A percentile compares a stretch with the other conserved stretches of the same genome.
Evolutionary conservation across 2,797 vertebrate species (phyloP).

Genomic region (Peromyscus aztecus): DNA sequence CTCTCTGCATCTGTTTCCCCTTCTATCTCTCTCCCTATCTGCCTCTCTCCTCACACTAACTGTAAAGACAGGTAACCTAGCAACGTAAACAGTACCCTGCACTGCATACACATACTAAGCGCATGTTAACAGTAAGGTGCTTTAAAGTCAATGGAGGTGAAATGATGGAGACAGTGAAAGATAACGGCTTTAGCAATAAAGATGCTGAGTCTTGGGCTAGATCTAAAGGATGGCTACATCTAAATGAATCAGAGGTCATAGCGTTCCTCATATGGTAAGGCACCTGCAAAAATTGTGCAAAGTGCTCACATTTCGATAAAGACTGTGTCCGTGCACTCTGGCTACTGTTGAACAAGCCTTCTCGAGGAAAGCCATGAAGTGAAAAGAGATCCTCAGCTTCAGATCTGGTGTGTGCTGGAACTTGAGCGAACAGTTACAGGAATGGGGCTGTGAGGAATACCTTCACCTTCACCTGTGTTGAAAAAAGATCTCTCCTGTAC

Average conservation of each 20-base stretch:
- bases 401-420: neutral
- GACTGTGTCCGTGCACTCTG: no score
- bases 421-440: neutral
- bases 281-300: accelerated
- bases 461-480: neutral
- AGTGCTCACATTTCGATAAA: neutral
- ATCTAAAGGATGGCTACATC: neutral
- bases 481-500: neutral
- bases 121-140: neutral
- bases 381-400: neutral
- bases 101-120: neutral
- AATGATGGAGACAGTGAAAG: neutral
- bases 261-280: neutral
- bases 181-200: neutral
- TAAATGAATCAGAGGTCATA: neutral
- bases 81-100: neutral
- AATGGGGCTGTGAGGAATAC: neutral
- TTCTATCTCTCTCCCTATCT: neutral
- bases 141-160: constrained; percentile 19
- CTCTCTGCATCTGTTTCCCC: no score
- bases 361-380: neutral
- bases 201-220: neutral
- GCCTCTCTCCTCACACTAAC: neutral
- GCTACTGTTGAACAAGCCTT: no score
- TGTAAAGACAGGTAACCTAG: neutral